Conservation (phyloP, 2,797 vertebrate species). For the Oryzias dopingdopingensis region DNA sequence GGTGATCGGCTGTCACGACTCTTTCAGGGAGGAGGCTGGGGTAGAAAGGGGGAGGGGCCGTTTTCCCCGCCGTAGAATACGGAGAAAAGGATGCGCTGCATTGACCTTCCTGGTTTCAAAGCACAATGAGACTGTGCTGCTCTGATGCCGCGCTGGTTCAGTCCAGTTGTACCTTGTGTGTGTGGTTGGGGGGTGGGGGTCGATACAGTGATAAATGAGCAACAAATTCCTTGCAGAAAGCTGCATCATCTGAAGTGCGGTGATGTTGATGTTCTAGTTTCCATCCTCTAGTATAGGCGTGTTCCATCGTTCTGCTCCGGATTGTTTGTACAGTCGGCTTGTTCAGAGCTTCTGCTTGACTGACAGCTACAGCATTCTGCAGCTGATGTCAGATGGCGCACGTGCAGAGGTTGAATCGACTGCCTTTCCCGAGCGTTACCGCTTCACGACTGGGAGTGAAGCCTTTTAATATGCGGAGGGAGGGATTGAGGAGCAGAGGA, state of each 20-base stretch:
- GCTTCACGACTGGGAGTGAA: slow-evolving; percentile 59
- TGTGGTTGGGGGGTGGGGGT: not conserved
- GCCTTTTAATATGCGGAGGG: slow-evolving; percentile 60
- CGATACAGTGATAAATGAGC: slow-evolving; percentile 9
- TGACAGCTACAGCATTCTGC: slow-evolving; percentile 4
- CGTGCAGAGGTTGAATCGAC: slow-evolving; percentile 26
- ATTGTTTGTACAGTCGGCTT: not conserved
- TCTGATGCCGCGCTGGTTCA: slow-evolving; percentile 8
- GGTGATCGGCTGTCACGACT: slow-evolving; percentile 65
- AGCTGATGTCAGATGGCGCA: slow-evolving; percentile 27
- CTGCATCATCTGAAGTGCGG: slow-evolving; percentile 72
- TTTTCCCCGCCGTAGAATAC: slow-evolving; percentile 3
- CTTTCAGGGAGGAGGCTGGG: slow-evolving; percentile 23
- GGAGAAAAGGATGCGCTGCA: not conserved
- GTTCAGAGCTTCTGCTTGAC: not conserved
- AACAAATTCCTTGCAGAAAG: slow-evolving; percentile 51
- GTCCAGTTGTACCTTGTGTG: slow-evolving; percentile 6
- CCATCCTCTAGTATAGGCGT: slow-evolving; percentile 16
- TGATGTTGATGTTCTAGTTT: slow-evolving; percentile 6
- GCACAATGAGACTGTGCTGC: not conserved
- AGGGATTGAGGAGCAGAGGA: slow-evolving; percentile 47
- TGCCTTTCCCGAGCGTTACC: slow-evolving; percentile 25
- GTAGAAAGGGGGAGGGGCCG: slow-evolving; percentile 13
- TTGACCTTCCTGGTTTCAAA: slow-evolving; percentile 25
- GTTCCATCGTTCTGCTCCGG: slow-evolving; percentile 2